Base-by-base conservation (phyloP, 2,888 invertebrate genomes). In the Exephanes ischioxanthus region DNA sequence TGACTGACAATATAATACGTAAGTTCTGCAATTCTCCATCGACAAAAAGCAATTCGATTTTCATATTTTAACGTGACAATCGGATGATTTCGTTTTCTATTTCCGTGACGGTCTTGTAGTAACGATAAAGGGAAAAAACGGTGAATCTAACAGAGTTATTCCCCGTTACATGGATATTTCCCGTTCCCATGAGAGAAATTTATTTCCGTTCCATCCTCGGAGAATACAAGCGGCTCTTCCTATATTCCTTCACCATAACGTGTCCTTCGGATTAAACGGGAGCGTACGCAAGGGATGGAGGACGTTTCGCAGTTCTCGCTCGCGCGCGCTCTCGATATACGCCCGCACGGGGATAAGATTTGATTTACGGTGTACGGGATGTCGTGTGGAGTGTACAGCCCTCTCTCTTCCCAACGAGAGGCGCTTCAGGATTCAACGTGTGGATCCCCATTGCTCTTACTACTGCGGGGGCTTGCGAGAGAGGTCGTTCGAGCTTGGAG, bases 281-380 rank as follows among this genome's bases (percentile, higher is more conserved):
- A 73, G 75, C 61, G 83, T 75, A 83, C 78, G 75, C 70, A 51
- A 73, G 79, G 53, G 51, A 45, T 33, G 76, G 82, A 16, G 26
- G 76, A 79, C 73, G 79, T 83, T 83, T 55, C 68, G 51, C 67
- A 77, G 72, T 76, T 80, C 73, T 70, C 53, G n/a, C 63, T 63
- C 33, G 30, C 61, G 26, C 61, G 26, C 73, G 33, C 61, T 66
- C 72, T 80, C 83, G 83, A 79, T 81, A 58, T 75, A 75, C n/a
- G 33, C 58, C 41, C 45, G 63, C 68, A 51, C 48, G 63, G 71
- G 84, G 83, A 87, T 87, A 86, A 86, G 77, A 87, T 84, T 86
- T 87, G 87, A 87, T 87, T 87, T 87, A 87, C 84, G 82, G 80
- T 83, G 71, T 85, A 81, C 82, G 85, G 82, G 80, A 84, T 80